Base-by-base conservation (phyloP, 2,797 vertebrate species). In the Prunella strophiata region DNA sequence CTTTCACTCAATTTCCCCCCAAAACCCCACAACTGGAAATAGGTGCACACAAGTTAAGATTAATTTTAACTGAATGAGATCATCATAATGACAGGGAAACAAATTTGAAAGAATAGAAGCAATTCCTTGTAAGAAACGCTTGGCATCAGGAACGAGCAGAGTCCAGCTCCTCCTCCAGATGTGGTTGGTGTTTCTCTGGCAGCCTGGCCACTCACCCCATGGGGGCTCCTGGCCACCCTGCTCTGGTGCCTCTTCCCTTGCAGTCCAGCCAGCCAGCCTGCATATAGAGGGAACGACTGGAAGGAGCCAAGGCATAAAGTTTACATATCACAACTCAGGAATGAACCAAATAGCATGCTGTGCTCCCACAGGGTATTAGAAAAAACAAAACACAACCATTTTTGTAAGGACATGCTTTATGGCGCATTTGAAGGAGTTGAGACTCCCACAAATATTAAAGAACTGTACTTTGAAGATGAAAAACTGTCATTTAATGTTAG, bases 171-270 rank as follows among this genome's bases (percentile, higher is more conserved):
- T 68, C 29, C 36, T 34, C 16, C 32, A 22, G 34, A 61, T 23
- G 16, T 13, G 32, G 20, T 11, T 7, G 26, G 23, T 32, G 43
- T 2, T 17, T 2, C 6, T 42, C 15, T 3, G 5, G 57, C 22
- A 34, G 62, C 19, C 36, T 30, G 63, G 30, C 27, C 13, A 38
- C 38, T 5, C 13, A 52, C 14, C 30, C 34, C 36, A 21, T 0
- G 8, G 3, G 34, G 9, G 32, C 6, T 72, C 61, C 47, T 30
- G 27, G 13, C 45, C 75, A 40, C 17, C 0, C 30, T 5, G 27
- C 70, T 16, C 0, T 0, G 14, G 7, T 3, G 15, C 43, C 3
- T 0, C 36, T 27, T 22, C 6, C 8, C 32, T 9, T 26, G 26
- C 29, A 7, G 26, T 5, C 36, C 40, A n/a, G 7, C 15, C 51